Percentiles rank a stretch among this genome's conserved stretches.
phyloP scores from a whole-genome alignment of 2,888 invertebrate species.

The Limenitis camilla region DNA sequence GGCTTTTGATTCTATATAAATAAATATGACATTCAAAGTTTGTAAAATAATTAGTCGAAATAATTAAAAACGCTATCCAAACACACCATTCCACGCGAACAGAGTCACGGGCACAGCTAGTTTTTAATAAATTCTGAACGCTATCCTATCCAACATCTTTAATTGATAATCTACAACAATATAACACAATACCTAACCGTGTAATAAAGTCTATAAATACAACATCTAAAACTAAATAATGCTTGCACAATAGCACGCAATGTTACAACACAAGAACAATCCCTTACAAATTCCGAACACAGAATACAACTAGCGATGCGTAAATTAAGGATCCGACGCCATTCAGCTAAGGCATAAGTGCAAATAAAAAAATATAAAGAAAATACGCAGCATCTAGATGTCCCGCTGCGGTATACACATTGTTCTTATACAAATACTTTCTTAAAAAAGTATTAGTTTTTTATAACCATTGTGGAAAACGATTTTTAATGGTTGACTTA shows the following conservation, averaged over 20 bases:
- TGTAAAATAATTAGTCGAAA: too few species aligned
- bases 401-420: conserved; percentile 67
- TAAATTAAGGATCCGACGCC: conserved; percentile 66
- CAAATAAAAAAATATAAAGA: conserved; percentile 59
- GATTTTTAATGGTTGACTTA: conserved; percentile 63
- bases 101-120: too few species aligned
- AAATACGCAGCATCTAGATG: conserved; percentile 65
- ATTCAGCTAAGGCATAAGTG: conserved; percentile 57
- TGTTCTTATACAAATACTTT: conserved; percentile 74
- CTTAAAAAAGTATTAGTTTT: conserved; percentile 52
- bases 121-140: too few species aligned
- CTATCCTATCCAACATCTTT: too few species aligned
- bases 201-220: conserved; percentile 26
- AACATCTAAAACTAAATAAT: conserved; percentile 30
- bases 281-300: conserved; percentile 59
- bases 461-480: conserved; percentile 49
- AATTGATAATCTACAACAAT: neutral
- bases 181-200: conserved; percentile 11
- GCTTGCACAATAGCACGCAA: conserved; percentile 48
- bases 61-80: too few species aligned
- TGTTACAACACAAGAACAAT: conserved; percentile 69
- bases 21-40: too few species aligned
- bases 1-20: too few species aligned
- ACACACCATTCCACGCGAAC: too few species aligned
- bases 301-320: conserved; percentile 68